Evolutionary conservation across 2,888 invertebrate species (phyloP), one percentile per base, ranked within the genome.

Genomic region (Hyposoter dolosus): DNA sequence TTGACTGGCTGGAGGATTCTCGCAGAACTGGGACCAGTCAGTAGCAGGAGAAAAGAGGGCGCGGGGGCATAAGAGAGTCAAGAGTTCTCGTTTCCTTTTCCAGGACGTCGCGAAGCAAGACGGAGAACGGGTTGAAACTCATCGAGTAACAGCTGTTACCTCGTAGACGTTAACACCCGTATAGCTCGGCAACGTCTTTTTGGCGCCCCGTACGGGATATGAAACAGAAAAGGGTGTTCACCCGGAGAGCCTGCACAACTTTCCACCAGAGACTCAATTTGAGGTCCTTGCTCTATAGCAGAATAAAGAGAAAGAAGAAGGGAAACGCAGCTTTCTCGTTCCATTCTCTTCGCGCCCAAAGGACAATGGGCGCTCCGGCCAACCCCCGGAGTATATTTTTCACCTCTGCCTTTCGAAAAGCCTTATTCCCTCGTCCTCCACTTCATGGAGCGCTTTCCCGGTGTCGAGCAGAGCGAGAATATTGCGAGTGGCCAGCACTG

Each of bases 121-220:
- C 28, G 47, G 45, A 63, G 66, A 71, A 32, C 53, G 80, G 82
- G 53, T 78, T 76, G 71, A 82, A 85, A 79, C 85, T 85, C 75
- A 47, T 82, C 65, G 82, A 35, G 85, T 71, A 82, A 85, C 85
- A 85, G 82, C 85, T 85, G 82, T 71, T 85, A 83, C 85, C 82
- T 76, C 76, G 85, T 83, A 76, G 79, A 82, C 85, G 82, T 85
- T 85, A 85, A 79, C 82, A 79, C 85, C 79, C 60, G 71, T 66
- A 45, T 28, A 53, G 71, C 76, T 79, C 43, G 79, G 12, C 35
- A 32, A 17, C 35, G 71, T 63, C 47, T 47, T 72, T 56, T 35
- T 9, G 47, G 45, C 63, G 60, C 5, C 60, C 28, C 60, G 68
- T 19, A 19, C 3, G 19, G 71, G 17, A 63, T 47, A 71, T 71